Evolutionary conservation across 2,113 vertebrate species (phyloP), one percentile per base, ranked within the genome.

Genomic region (Burhinus oedicnemus): DNA sequence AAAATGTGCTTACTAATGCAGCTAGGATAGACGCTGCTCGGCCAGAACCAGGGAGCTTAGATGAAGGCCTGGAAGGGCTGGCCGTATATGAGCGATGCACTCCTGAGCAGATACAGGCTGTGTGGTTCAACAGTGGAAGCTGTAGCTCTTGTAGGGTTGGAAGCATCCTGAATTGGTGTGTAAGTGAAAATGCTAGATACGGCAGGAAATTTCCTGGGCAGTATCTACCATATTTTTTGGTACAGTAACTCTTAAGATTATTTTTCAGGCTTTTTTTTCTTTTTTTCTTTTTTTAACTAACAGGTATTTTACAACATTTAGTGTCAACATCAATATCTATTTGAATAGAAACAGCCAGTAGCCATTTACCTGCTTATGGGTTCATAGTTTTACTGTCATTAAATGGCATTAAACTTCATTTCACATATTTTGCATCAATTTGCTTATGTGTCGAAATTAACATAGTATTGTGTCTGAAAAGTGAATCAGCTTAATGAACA

Each of bases 401-500:
- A 85, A 92, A 66, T 52, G 44, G 62, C 58, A 93, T 75, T 89
- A 91, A 94, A 79, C 62, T 82, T 94, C 26, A 90, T 89, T 86
- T 87, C 70, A 38, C 36, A 11, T 92, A 38, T 95, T 95, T 90
- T 87, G 74, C 87, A 77, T 88, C 75, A 30, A 68, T 94, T 96
- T 90, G 51, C 83, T 89, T 86, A 34, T 62, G 87, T 96, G 96
- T 94, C 90, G 93, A 69, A 95, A 85, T 93, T 79, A 94, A 92
- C 90, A n/a, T 9, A 27, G 87, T 65, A 83, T 91, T 93, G 76
- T 97, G 94, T 90, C 93, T 94, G 87, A 80, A 40, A 85, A 75
- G 87, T 87, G 96, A 96, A 92, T 97, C 93, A 91, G 80, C 77
- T 52, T 93, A 95, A 93, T 72, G 91, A 97, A 72, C 91, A 93